Conservation (phyloP, 2,113 vertebrate genomes). For the Fregata magnificens region DNA sequence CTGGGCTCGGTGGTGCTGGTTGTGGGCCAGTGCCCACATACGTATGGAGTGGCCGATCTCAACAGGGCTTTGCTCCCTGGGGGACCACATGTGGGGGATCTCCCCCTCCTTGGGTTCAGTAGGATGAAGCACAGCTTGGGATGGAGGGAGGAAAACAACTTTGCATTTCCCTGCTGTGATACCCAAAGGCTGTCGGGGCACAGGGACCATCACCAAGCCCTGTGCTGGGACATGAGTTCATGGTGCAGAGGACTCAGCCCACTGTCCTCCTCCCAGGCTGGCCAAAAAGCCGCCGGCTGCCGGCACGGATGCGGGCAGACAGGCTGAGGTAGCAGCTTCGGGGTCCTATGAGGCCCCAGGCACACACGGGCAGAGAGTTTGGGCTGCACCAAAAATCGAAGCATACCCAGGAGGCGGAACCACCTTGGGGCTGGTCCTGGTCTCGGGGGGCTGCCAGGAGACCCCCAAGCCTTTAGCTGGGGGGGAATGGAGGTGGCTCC, state of each 20-base stretch:
- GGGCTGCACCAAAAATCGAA: neutral
- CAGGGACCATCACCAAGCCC: neutral
- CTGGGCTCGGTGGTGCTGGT: neutral
- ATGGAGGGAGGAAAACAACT: neutral
- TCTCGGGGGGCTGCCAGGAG: neutral
- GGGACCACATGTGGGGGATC: neutral
- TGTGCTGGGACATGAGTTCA: neutral
- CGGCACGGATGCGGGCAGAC: neutral
- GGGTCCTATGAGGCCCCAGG: neutral
- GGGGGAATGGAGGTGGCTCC: neutral
- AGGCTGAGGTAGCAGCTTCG: neutral
- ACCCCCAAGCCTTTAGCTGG: neutral
- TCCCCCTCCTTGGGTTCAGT: neutral
- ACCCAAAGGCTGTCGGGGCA: neutral
- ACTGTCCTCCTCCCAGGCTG: neutral
- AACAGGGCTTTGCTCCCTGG: neutral
- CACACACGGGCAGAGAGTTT: neutral
- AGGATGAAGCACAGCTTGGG: neutral
- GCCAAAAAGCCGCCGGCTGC: neutral
- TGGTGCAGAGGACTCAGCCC: neutral
- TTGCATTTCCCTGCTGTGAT: neutral
- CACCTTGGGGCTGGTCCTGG: neutral
- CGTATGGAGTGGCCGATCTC: rapidly evolving
- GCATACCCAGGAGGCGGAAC: neutral
- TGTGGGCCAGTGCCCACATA: neutral